phyloP scores from a whole-genome alignment of 1,140 invertebrate species.

The fruit fly (Drosophila melanogaster) region DNA sequence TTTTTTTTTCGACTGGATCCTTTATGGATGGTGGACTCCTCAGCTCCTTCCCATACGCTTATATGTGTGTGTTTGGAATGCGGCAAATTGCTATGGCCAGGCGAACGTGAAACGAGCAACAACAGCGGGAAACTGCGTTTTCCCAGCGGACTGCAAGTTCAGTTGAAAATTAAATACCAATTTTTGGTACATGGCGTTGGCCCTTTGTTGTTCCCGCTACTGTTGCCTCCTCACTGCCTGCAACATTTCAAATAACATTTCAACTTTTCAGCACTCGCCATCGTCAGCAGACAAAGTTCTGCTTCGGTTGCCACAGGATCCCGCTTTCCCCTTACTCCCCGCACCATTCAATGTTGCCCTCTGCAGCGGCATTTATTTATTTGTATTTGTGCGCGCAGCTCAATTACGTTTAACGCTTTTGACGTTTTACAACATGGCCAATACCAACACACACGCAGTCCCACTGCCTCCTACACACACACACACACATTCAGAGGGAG shows the following conservation, averaged over 20 bases:
- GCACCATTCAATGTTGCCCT: background rate
- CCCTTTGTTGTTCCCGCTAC: slow-evolving; percentile 35
- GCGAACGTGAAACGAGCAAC: slow-evolving; percentile 32
- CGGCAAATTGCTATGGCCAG: slow-evolving; percentile 65
- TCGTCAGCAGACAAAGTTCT: slow-evolving; percentile 63
- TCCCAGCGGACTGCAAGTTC: slow-evolving; percentile 71
- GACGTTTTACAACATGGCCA: slow-evolving; percentile 78
- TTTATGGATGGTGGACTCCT: slow-evolving; percentile 53
- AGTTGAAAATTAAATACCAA: slow-evolving; percentile 82
- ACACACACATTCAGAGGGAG: background rate
- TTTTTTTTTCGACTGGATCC: slow-evolving; percentile 26
- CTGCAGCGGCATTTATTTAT: slow-evolving; percentile 74
- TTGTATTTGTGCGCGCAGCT: slow-evolving; percentile 82
- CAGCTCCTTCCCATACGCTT: slow-evolving; percentile 7
- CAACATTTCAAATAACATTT: slow-evolving; percentile 83
- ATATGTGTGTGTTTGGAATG: slow-evolving; percentile 61
- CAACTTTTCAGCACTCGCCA: slow-evolving; percentile 74
- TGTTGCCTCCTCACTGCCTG: slow-evolving; percentile 56
- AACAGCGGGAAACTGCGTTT: slow-evolving; percentile 42
- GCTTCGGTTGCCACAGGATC: slow-evolving; percentile 36
- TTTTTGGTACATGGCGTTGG: slow-evolving; percentile 67
- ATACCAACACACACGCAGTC: slow-evolving; percentile 31
- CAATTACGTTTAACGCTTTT: slow-evolving; percentile 83
- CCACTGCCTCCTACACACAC: slow-evolving; percentile 29
- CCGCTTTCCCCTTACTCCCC: background rate